Conservation (phyloP, 2,888 invertebrate genomes). For the Cacoxenus indagator region DNA sequence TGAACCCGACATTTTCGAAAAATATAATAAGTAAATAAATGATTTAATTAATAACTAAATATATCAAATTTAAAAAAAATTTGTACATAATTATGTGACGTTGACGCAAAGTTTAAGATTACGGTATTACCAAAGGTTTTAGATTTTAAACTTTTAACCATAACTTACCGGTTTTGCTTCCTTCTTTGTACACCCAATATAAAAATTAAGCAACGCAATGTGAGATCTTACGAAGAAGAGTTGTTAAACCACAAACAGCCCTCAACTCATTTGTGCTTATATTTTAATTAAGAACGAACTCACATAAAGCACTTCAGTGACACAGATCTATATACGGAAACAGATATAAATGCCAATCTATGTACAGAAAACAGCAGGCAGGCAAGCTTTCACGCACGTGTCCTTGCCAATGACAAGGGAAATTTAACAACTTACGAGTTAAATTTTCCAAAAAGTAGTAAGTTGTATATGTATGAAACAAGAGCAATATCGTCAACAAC, state of each 20-base stretch:
- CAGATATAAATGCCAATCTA: background rate
- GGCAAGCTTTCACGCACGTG: constrained; percentile 48
- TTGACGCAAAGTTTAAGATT: no score
- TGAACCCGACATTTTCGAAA: background rate
- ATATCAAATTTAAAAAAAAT: no score
- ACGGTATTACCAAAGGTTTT: no score
- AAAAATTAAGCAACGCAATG: no score
- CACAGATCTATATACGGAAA: constrained; percentile 15
- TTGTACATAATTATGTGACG: no score
- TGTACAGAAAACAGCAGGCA: constrained; percentile 13
- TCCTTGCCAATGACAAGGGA: constrained; percentile 64
- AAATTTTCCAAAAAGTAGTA: constrained; percentile 63
- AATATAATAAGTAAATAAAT: background rate
- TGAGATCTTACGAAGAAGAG: no score
- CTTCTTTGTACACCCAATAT: no score
- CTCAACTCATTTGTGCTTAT: no score
- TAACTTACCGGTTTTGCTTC: no score
- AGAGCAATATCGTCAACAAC: background rate
- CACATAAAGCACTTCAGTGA: constrained; percentile 12
- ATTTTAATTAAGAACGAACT: no score
- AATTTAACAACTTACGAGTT: constrained; percentile 65
- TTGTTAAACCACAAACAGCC: no score
- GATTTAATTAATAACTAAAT: background rate
- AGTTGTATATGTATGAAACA: constrained; percentile 38
- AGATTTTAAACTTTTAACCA: no score